Evolutionary conservation across 2,888 invertebrate genomes (phyloP).

Genomic region (Eupithecia subfuscata): DNA sequence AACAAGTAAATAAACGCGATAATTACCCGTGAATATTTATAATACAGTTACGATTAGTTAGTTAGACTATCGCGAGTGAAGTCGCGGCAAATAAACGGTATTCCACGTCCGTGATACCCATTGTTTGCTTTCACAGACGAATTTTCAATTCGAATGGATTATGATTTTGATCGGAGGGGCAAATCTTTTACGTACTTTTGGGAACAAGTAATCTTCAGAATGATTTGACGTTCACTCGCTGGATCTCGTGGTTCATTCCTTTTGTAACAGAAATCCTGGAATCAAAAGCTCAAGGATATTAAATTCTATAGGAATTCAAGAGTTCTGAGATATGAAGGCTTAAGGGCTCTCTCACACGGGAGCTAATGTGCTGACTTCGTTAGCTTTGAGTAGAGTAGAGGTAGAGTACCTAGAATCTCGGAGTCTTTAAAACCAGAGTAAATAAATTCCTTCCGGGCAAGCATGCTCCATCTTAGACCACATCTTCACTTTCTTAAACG

Average conservation of each 20-base stretch:
- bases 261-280: slow-evolving; percentile 31
- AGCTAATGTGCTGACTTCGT: not conserved
- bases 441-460: not conserved
- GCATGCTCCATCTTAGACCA: not conserved
- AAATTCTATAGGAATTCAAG: slow-evolving; percentile 27
- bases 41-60: too few relatives aligned
- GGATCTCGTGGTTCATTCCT: slow-evolving; percentile 30
- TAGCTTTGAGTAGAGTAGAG: not conserved
- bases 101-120: slow-evolving; percentile 42
- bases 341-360: not conserved
- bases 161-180: slow-evolving; percentile 34
- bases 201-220: slow-evolving; percentile 29
- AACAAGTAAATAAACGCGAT: too few relatives aligned
- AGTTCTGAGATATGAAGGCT: slow-evolving; percentile 15
- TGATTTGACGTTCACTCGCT: slow-evolving; percentile 30
- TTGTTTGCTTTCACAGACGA: slow-evolving; percentile 49
- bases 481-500: not conserved
- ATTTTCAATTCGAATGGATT: slow-evolving; percentile 46
- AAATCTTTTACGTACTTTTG: slow-evolving; percentile 31
- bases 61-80: slow-evolving; percentile 3
- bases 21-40: too few relatives aligned
- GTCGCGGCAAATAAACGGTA: slow-evolving; percentile 5
- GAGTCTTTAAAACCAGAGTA: not conserved
- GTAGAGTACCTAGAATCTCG: not conserved
- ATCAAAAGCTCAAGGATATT: slow-evolving; percentile 27